Percentiles rank a stretch among this genome's conserved stretches.
phyloP scores from a whole-genome alignment of 2,888 invertebrate genomes.

The Microctonus brassicae region DNA sequence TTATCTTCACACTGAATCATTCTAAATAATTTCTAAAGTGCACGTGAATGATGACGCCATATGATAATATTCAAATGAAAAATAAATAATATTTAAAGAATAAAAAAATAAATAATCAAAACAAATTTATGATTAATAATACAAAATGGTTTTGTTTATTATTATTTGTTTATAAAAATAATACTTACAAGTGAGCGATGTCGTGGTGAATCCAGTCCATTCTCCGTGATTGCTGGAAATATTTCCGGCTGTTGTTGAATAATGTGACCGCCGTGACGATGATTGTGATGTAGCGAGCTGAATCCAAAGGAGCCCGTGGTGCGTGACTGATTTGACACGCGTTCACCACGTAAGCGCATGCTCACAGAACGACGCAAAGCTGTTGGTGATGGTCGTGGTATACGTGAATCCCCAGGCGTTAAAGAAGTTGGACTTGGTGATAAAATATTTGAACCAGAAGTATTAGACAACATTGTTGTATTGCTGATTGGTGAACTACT shows the following conservation, averaged over 20 bases:
- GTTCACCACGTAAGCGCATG: conserved; percentile 78
- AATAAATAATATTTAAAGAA: background rate
- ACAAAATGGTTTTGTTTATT: background rate
- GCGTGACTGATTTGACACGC: conserved; percentile 53
- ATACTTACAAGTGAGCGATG: conserved; percentile 61
- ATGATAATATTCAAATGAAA: background rate
- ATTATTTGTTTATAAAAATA: background rate
- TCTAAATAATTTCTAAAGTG: background rate
- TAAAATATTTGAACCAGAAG: background rate
- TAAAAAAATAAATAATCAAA: background rate
- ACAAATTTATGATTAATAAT: background rate
- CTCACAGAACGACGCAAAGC: conserved; percentile 77
- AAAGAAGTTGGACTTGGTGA: conserved; percentile 4
- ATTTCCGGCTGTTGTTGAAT: conserved; percentile 66
- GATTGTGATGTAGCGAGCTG: conserved; percentile 41
- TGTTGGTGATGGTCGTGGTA: conserved; percentile 68
- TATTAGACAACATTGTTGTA: conserved; percentile 12
- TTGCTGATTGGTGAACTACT: conserved; percentile 24
- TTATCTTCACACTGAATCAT: background rate
- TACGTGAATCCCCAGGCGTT: conserved; percentile 69
- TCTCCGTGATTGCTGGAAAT: conserved; percentile 77
- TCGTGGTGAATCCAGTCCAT: conserved; percentile 68
- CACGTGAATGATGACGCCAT: background rate
- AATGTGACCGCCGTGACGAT: conserved; percentile 49
- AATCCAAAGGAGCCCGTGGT: conserved; percentile 27